Conservation (phyloP, 1,140 invertebrate genomes). For the Lordiphosa mommai region DNA sequence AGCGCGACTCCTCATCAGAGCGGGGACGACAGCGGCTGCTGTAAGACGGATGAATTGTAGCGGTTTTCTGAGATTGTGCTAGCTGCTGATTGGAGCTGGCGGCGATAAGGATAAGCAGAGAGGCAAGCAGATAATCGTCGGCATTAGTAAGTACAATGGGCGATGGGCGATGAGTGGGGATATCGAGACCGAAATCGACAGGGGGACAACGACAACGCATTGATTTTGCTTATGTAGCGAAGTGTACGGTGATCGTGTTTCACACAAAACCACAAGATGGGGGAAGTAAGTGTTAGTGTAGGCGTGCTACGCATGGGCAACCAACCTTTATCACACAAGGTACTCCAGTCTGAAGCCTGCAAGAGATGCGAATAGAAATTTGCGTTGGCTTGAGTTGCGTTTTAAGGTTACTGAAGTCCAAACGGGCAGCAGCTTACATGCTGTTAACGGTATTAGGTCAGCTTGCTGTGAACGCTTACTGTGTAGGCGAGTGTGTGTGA, state of each 20-base stretch:
- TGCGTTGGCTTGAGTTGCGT: constrained; percentile 58
- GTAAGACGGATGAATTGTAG: constrained; percentile 80
- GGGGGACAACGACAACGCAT: constrained; percentile 10
- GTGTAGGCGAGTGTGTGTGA: constrained; percentile 15
- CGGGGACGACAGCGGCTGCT: constrained; percentile 80
- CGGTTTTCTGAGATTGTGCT: constrained; percentile 80
- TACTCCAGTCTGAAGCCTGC: constrained; percentile 78
- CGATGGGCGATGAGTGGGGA: constrained; percentile 1
- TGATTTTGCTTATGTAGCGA: constrained; percentile 12
- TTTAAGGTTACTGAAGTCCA: constrained; percentile 39
- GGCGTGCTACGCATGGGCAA: constrained; percentile 47
- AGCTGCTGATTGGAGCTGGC: constrained; percentile 79
- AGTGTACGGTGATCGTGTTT: constrained; percentile 15
- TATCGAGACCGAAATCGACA: not conserved
- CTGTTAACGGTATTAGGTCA: constrained; percentile 41
- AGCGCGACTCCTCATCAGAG: constrained; percentile 84
- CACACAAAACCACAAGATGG: constrained; percentile 5
- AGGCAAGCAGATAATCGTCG: constrained; percentile 20
- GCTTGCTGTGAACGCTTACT: constrained; percentile 28
- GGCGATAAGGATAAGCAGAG: constrained; percentile 26
- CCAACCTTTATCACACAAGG: constrained; percentile 78
- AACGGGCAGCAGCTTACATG: constrained; percentile 40
- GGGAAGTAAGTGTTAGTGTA: not conserved
- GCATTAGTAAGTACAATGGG: constrained; percentile 9
- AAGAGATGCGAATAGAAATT: constrained; percentile 72